A percentile compares a stretch with the other conserved stretches of the same genome.
These are phyloP conservation scores for Arvicanthis niloticus DNA, from an alignment of 2,113 vertebrate species.

Conservation along the genomic window DNA sequence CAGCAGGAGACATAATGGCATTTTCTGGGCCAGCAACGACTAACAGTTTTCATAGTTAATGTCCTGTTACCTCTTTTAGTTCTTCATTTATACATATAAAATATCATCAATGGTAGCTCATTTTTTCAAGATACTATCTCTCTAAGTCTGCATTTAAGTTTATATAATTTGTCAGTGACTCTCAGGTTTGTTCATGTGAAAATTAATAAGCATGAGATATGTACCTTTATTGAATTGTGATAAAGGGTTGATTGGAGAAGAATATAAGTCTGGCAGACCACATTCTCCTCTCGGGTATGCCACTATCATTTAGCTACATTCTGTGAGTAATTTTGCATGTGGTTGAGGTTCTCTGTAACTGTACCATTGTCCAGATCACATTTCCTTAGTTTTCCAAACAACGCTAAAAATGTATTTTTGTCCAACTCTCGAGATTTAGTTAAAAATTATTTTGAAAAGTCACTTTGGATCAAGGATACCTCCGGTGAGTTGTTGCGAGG, in stretches of 20 bases:
- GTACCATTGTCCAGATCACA: neutral
- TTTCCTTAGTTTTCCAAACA: neutral
- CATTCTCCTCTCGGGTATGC: neutral
- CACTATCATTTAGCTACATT: conserved; percentile 7
- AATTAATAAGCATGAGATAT: conserved; percentile 21
- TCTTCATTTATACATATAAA: conserved; percentile 13
- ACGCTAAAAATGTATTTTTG: neutral
- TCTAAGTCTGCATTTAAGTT: conserved; percentile 64
- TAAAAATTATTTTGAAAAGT: conserved; percentile 20
- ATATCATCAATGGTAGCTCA: conserved; percentile 10
- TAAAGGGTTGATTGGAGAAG: conserved; percentile 27
- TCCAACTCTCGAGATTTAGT: neutral
- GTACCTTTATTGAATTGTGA: conserved; percentile 18
- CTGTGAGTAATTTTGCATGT: neutral
- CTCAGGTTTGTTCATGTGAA: conserved; percentile 26
- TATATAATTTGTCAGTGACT: conserved; percentile 25
- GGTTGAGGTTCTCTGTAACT: neutral
- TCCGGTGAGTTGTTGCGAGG: neutral
- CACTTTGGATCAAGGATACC: neutral
- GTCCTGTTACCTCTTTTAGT: neutral
- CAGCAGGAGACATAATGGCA: rapidly evolving
- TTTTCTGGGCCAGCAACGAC: conserved; percentile 24
- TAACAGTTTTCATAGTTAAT: neutral
- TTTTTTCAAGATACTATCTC: conserved; percentile 33
- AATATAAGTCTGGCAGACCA: neutral